A percentile compares a stretch with the other conserved stretches of the same genome.
Evolutionary conservation across 2,113 vertebrate species (phyloP).

Genomic region (Petroica traversi): DNA sequence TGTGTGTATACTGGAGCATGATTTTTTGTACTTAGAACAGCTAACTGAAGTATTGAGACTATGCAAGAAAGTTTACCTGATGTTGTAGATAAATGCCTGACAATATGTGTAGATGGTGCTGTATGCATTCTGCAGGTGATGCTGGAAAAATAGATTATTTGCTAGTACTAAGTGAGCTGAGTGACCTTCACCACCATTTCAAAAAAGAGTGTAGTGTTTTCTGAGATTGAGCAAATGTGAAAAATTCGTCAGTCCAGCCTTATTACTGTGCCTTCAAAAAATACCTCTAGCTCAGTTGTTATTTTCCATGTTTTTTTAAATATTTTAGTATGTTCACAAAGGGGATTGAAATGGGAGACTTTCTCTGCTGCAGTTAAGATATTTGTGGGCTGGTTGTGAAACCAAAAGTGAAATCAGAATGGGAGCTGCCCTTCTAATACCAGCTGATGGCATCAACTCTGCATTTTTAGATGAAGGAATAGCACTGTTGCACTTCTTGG

Average conservation of each 20-base stretch:
- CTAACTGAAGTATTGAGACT: not conserved
- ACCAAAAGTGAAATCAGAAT: not conserved
- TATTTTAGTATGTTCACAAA: not conserved
- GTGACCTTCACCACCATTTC: not conserved
- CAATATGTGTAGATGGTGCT: not conserved
- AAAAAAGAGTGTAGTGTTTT: not conserved
- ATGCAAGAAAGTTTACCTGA: not conserved
- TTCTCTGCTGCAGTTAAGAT: not conserved
- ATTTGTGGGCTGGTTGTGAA: not conserved
- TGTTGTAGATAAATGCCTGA: not conserved
- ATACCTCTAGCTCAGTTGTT: not conserved
- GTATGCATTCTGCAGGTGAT: not conserved
- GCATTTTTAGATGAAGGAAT: not conserved
- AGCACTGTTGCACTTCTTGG: rapidly evolving
- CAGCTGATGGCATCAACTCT: not conserved
- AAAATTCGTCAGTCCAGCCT: rapidly evolving
- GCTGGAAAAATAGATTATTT: not conserved
- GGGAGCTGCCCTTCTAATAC: not conserved
- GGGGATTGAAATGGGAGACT: not conserved
- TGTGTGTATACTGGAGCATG: not conserved
- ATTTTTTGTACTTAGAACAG: not conserved
- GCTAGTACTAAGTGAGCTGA: not conserved
- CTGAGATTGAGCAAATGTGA: not conserved
- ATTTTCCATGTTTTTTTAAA: not conserved
- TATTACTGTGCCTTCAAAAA: not conserved